Evolutionary conservation across 2,888 invertebrate species (phyloP).

Genomic region (Caenorhabditis drosophilae): DNA sequence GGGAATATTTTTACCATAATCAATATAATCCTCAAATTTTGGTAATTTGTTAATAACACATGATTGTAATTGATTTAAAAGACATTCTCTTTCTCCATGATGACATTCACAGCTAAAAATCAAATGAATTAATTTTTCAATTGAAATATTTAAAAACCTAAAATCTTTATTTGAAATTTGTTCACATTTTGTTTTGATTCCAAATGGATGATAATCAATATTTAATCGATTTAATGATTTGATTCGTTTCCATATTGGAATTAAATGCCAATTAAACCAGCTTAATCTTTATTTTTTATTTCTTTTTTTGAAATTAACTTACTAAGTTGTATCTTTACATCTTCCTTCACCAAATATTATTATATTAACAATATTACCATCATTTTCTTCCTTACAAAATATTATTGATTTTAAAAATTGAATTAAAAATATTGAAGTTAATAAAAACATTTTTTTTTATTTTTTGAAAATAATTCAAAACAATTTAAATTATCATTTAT

Average conservation of each 20-base stretch:
- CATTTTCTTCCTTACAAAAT: neutral
- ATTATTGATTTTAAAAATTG: no score
- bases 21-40: slow-evolving; percentile 25
- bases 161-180: slow-evolving; percentile 12
- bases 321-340: slow-evolving; percentile 30
- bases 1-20: slow-evolving; percentile 21
- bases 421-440: no score
- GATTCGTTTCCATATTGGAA: slow-evolving; percentile 30
- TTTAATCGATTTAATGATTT: slow-evolving; percentile 19
- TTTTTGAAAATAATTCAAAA: no score
- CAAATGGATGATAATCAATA: slow-evolving; percentile 33
- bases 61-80: slow-evolving; percentile 26
- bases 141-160: neutral
- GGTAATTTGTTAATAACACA: slow-evolving; percentile 36
- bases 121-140: neutral
- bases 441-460: no score
- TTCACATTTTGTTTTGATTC: slow-evolving; percentile 29
- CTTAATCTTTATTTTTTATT: slow-evolving; percentile 5
- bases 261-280: slow-evolving; percentile 32
- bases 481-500: no score
- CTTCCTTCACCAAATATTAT: slow-evolving; percentile 29
- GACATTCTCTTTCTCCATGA: slow-evolving; percentile 32
- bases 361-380: slow-evolving; percentile 22
- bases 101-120: slow-evolving; percentile 32
- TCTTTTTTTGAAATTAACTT: slow-evolving; percentile 7